Evolutionary conservation across 1,140 invertebrate genomes (phyloP).

Genomic region (Musca domestica): DNA sequence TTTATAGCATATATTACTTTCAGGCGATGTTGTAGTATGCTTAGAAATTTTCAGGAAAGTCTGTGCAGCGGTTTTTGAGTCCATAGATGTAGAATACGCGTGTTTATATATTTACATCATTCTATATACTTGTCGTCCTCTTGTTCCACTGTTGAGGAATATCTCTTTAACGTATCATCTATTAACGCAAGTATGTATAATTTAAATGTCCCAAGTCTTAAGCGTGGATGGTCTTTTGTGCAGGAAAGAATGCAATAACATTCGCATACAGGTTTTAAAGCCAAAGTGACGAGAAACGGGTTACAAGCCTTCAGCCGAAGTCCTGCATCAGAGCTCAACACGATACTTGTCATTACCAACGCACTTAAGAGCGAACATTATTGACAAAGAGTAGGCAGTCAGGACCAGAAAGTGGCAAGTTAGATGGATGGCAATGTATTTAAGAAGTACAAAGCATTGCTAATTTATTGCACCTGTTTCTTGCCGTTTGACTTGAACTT

Average conservation of each 20-base stretch:
- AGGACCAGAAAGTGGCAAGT: neutral
- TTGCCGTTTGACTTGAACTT: constrained; percentile 6
- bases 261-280: neutral
- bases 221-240: neutral
- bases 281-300: neutral
- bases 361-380: neutral
- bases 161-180: no score
- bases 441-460: constrained; percentile 17
- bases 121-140: no score
- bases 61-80: no score
- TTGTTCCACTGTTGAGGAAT: no score
- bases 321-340: neutral
- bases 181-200: no score
- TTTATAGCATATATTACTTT: no score
- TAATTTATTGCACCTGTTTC: constrained; percentile 21
- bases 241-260: neutral
- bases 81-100: no score
- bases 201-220: no score
- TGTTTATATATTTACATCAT: no score
- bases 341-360: constrained; percentile 13
- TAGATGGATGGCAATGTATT: constrained; percentile 17
- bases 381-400: neutral
- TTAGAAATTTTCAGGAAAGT: no score
- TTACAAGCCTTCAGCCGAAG: neutral
- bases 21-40: no score